Conservation (phyloP, 2,113 vertebrate species). For the Pterophyllum scalare region DNA sequence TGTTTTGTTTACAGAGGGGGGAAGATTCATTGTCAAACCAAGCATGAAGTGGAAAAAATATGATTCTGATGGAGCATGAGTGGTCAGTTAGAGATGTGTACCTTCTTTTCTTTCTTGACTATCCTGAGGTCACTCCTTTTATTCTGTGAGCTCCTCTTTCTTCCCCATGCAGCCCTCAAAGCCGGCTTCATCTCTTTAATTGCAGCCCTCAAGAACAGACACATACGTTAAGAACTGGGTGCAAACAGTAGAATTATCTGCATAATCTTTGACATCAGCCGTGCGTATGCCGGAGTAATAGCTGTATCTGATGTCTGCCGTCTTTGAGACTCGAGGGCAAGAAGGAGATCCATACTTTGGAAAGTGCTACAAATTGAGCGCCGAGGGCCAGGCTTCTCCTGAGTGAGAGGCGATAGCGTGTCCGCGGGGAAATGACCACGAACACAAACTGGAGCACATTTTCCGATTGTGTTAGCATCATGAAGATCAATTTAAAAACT, state of each 20-base stretch:
- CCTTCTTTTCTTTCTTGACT: conserved; percentile 75
- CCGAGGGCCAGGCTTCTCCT: conserved; percentile 41
- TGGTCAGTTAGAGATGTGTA: conserved; percentile 82
- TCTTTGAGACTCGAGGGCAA: conserved; percentile 58
- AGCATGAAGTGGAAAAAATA: conserved; percentile 85
- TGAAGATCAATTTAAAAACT: conserved; percentile 25
- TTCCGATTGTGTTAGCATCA: conserved; percentile 56
- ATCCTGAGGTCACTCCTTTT: conserved; percentile 80
- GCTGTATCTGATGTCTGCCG: conserved; percentile 35
- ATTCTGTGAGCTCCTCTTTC: conserved; percentile 63
- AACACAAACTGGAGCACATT: conserved; percentile 54
- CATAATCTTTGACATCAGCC: conserved; percentile 52
- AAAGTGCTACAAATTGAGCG: conserved; percentile 69
- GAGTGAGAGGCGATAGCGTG: conserved; percentile 32
- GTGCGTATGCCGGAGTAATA: neutral
- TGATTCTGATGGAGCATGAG: conserved; percentile 82
- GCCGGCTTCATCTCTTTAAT: conserved; percentile 68
- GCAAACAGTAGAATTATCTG: conserved; percentile 55
- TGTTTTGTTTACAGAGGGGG: conserved; percentile 81
- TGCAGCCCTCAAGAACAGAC: conserved; percentile 56
- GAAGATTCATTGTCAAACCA: conserved; percentile 79
- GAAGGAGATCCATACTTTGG: conserved; percentile 66
- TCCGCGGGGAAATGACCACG: conserved; percentile 42
- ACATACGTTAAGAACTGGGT: conserved; percentile 45
- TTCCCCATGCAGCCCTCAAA: conserved; percentile 46